These are phyloP conservation scores for Pogonus chalceus DNA, from an alignment of 1,140 invertebrate genomes.

Conservation along the genomic window DNA sequence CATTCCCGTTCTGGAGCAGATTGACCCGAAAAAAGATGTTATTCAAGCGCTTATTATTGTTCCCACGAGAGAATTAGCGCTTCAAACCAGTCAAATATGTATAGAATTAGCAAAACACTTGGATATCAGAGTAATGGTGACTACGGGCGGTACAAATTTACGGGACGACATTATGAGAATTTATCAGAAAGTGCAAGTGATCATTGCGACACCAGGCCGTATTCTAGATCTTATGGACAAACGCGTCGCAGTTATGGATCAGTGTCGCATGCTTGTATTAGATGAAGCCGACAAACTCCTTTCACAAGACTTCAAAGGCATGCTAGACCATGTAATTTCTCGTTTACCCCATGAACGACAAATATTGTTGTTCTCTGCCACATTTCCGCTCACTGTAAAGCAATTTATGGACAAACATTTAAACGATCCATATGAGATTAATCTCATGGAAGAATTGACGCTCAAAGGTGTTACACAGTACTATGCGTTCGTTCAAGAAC, in stretches of 20 bases:
- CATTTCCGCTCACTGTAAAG: slow-evolving; percentile 98
- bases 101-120: slow-evolving; percentile 97
- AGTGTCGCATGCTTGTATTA: slow-evolving; percentile 93
- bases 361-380: slow-evolving; percentile 97
- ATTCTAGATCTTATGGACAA: slow-evolving; percentile 99
- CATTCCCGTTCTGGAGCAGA: slow-evolving; percentile 94
- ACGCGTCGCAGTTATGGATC: slow-evolving; percentile 89
- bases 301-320: slow-evolving; percentile 98
- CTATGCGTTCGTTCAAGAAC: slow-evolving; percentile 99
- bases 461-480: slow-evolving; percentile 99
- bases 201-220: slow-evolving; percentile 97
- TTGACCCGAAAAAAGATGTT: slow-evolving; percentile 79
- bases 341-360: slow-evolving; percentile 90
- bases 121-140: slow-evolving; percentile 95
- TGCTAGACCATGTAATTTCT: slow-evolving; percentile 90
- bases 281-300: slow-evolving; percentile 99
- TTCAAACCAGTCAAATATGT: slow-evolving; percentile 99
- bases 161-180: slow-evolving; percentile 99
- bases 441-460: slow-evolving; percentile 99
- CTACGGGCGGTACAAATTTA: slow-evolving; percentile 93
- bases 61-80: slow-evolving; percentile 95
- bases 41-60: slow-evolving; percentile 98
- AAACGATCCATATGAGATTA: slow-evolving; percentile 95
- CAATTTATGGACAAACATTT: slow-evolving; percentile 98
- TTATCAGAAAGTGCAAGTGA: slow-evolving; percentile 98